Evolutionary conservation across 2,888 invertebrate species (phyloP).

Genomic region (Clusia tigrina): DNA sequence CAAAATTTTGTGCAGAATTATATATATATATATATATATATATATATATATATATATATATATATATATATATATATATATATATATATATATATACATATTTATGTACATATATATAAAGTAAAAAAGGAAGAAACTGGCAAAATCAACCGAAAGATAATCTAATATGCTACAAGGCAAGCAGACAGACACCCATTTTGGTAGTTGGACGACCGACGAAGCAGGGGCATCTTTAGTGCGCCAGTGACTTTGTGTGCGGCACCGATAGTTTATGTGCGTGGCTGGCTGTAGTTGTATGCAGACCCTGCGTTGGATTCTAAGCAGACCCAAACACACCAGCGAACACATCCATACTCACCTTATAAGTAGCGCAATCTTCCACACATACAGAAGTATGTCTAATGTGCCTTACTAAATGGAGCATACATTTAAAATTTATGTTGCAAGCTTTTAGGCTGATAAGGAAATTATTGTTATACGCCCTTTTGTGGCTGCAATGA

Average conservation of each 20-base stretch:
- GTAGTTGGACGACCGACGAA: neutral
- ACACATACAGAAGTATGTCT: too few species aligned
- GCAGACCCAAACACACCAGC: too few species aligned
- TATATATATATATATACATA: neutral
- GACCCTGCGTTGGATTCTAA: too few species aligned
- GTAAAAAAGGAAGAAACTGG: neutral
- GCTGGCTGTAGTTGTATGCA: conserved; percentile 48
- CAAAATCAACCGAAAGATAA: conserved; percentile 10
- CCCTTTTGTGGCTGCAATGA: neutral
- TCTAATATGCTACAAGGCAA: conserved; percentile 14
- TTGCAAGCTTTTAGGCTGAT: conserved; percentile 45
- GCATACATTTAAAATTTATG: conserved; percentile 49
- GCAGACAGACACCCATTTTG: conserved; percentile 30
- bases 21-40: neutral
- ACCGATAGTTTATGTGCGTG: conserved; percentile 27
- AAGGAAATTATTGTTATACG: conserved; percentile 37
- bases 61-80: too few species aligned
- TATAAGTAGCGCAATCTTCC: too few species aligned
- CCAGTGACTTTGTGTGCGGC: neutral
- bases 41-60: neutral
- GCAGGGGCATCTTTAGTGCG: too few species aligned
- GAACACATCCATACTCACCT: too few species aligned
- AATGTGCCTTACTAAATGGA: conserved; percentile 37
- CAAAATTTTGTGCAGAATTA: neutral
- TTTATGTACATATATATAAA: neutral